Evolutionary conservation across 2,888 invertebrate species (phyloP).

Genomic region (Zele albiditarsus): DNA sequence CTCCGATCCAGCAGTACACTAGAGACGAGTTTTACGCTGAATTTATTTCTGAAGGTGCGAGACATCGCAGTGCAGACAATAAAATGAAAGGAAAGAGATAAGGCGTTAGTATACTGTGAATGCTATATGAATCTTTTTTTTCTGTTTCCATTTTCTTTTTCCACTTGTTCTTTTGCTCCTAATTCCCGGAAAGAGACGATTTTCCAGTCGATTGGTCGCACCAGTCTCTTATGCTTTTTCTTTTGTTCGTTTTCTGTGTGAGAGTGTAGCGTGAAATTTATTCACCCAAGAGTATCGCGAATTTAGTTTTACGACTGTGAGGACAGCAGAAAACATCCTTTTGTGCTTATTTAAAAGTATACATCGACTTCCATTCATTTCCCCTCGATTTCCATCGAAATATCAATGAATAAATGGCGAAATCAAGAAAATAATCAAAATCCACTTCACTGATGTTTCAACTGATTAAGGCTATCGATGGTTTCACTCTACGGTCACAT

Average conservation of each 20-base stretch:
- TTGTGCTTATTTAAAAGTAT: not conserved
- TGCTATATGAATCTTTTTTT: slow-evolving; percentile 22
- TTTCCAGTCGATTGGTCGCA: slow-evolving; percentile 60
- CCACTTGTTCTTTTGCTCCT: slow-evolving; percentile 47
- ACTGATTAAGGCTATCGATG: no score
- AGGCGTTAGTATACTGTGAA: slow-evolving; percentile 21
- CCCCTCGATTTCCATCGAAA: no score
- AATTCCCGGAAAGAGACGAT: slow-evolving; percentile 64
- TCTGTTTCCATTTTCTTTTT: slow-evolving; percentile 36
- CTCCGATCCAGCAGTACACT: not conserved
- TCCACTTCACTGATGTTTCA: no score
- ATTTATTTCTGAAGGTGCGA: slow-evolving; percentile 42
- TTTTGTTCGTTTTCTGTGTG: slow-evolving; percentile 11
- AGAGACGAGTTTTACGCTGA: slow-evolving; percentile 33
- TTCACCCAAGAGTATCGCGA: slow-evolving; percentile 18
- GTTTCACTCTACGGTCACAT: no score
- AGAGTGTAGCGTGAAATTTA: slow-evolving; percentile 30
- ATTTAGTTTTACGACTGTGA: slow-evolving; percentile 23
- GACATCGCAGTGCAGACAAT: slow-evolving; percentile 32
- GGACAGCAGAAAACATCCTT: not conserved
- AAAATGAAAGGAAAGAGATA: slow-evolving; percentile 22
- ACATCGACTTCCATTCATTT: no score
- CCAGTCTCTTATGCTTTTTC: slow-evolving; percentile 21
- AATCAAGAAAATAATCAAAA: no score
- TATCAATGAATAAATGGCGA: no score